Percentiles rank a stretch among this genome's conserved stretches.
Conservation (phyloP, 2,113 vertebrate genomes). For the Spilogale gracilis region DNA sequence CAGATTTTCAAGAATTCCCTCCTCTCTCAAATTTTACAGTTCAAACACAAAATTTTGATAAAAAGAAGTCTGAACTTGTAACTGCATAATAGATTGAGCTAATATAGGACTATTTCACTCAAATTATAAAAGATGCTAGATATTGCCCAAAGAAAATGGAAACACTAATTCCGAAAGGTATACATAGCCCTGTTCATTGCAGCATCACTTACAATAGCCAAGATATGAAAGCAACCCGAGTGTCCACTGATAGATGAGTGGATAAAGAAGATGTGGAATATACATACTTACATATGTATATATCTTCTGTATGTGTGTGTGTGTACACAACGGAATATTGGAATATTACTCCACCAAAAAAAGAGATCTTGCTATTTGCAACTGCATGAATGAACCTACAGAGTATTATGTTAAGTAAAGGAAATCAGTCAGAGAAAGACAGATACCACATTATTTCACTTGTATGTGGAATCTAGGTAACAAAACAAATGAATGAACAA, state of each 20-base stretch:
- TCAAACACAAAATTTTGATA: background rate
- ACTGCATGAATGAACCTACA: background rate
- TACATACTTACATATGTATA: background rate
- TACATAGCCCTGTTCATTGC: background rate
- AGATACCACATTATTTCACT: background rate
- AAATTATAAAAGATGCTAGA: background rate
- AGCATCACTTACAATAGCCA: background rate
- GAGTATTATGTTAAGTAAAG: background rate
- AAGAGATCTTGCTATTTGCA: background rate
- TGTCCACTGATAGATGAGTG: background rate
- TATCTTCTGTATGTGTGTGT: background rate
- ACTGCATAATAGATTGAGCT: background rate
- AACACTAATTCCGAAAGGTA: background rate
- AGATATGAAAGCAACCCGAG: background rate
- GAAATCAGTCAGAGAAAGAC: background rate
- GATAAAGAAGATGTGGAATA: background rate
- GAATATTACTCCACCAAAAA: background rate
- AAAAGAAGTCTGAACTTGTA: background rate
- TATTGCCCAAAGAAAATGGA: background rate
- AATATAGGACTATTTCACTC: background rate
- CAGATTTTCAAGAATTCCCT: background rate
- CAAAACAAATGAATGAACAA: background rate
- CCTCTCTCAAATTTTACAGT: background rate
- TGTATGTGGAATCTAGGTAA: background rate
- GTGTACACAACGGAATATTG: background rate